Conservation (phyloP, 2,113 vertebrate genomes). For the Tachycineta bicolor region DNA sequence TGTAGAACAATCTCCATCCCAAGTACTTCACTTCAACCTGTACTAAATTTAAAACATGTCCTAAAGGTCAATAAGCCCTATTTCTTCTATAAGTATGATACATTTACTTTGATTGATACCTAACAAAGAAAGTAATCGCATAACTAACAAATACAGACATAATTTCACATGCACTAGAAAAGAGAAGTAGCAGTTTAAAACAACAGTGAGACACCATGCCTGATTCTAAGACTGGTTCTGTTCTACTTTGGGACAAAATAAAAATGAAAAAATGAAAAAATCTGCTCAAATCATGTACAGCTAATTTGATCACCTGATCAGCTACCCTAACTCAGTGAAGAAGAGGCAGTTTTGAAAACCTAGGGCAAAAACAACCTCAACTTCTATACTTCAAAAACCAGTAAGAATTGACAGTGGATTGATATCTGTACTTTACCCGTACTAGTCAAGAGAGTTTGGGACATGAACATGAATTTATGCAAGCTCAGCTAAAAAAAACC, state of each 20-base stretch:
- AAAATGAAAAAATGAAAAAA: not conserved
- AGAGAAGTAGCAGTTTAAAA: not conserved
- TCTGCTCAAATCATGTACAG: not conserved
- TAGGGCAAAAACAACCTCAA: not conserved
- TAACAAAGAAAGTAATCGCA: not conserved
- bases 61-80: not conserved
- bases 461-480: not conserved
- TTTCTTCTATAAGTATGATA: not conserved
- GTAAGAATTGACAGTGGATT: not conserved
- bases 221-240: not conserved
- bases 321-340: not conserved
- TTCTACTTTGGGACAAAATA: not conserved
- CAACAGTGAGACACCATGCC: not conserved
- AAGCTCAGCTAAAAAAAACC: not conserved
- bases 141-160: not conserved
- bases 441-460: not conserved
- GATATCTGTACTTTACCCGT: not conserved
- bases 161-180: not conserved
- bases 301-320: not conserved
- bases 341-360: not conserved
- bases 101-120: not conserved
- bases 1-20: not conserved
- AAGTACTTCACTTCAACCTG: not conserved
- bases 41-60: not conserved
- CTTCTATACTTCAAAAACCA: not conserved